A percentile compares a stretch with the other conserved stretches of the same genome.
phyloP scores from a whole-genome alignment of 2,888 invertebrate species.

The Hartigia nigra region DNA sequence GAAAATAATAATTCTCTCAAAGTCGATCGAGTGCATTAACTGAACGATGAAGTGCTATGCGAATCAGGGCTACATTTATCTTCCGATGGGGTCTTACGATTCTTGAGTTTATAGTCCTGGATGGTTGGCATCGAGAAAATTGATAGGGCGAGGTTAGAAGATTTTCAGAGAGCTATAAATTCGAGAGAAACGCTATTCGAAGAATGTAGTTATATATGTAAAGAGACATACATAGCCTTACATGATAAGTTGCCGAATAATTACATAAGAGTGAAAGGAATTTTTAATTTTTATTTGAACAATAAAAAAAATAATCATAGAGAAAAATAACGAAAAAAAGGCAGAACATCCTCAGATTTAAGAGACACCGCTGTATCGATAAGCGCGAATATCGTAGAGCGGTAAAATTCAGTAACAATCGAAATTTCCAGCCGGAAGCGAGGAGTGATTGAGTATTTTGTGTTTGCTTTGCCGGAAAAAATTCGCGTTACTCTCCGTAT shows the following conservation, averaged over 20 bases:
- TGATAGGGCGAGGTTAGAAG: not conserved
- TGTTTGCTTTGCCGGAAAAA: not conserved
- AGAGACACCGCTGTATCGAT: not conserved
- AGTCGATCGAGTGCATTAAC: not conserved
- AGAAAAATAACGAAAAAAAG: not conserved
- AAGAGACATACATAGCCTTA: not conserved
- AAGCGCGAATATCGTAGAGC: not conserved
- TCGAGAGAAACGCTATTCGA: not conserved
- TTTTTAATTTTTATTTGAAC: not conserved
- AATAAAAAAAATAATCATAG: not conserved
- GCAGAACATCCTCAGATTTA: not conserved
- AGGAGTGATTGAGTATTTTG: not conserved
- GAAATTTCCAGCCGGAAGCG: not conserved
- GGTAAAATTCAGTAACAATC: not conserved
- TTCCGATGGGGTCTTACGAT: not conserved
- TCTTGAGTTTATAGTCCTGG: not conserved
- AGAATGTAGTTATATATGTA: not conserved
- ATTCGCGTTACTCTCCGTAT: not conserved
- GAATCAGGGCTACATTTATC: not conserved
- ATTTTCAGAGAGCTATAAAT: not conserved
- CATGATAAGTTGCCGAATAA: too few relatives aligned
- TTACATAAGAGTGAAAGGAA: not conserved
- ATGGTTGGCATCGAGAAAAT: not conserved
- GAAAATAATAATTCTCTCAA: conserved; percentile 38
- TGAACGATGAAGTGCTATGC: not conserved